phyloP scores from a whole-genome alignment of 2,888 invertebrate species.

The Chaetoderma sp. region DNA sequence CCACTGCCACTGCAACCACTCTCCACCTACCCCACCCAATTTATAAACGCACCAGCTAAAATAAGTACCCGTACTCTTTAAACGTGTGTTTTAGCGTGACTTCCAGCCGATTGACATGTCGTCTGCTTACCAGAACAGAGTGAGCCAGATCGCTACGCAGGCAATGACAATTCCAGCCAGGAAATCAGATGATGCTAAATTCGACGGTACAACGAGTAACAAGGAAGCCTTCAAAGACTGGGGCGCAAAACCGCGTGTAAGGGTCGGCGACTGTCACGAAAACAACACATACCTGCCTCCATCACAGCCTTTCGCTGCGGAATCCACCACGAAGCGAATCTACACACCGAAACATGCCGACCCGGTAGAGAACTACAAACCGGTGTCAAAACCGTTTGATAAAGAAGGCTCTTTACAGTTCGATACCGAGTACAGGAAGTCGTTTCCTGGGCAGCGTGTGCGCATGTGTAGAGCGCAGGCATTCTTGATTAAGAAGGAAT shows the following conservation, averaged over 20 bases:
- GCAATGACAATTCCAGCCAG: too few species aligned
- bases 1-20: too few species aligned
- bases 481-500: constrained; percentile 55
- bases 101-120: constrained; percentile 56
- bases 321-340: constrained; percentile 40
- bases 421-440: constrained; percentile 51
- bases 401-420: constrained; percentile 51
- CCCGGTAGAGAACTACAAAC: constrained; percentile 47
- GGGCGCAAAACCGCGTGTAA: constrained; percentile 45
- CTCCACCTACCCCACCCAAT: too few species aligned
- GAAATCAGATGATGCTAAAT: constrained; percentile 44
- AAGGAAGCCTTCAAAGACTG: constrained; percentile 60
- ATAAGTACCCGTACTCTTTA: too few species aligned
- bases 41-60: too few species aligned
- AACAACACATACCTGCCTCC: constrained; percentile 58
- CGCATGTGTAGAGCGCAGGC: constrained; percentile 54
- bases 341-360: constrained; percentile 50
- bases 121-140: constrained; percentile 34
- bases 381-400: constrained; percentile 44
- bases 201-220: constrained; percentile 56
- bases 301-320: constrained; percentile 46
- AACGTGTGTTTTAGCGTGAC: too few species aligned
- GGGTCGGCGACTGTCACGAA: constrained; percentile 64
- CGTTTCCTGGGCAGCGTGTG: constrained; percentile 50
- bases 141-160: constrained; percentile 37